These are phyloP conservation scores for Ophioninae sp. DNA, from an alignment of 2,888 invertebrate genomes.

Conservation along the genomic window DNA sequence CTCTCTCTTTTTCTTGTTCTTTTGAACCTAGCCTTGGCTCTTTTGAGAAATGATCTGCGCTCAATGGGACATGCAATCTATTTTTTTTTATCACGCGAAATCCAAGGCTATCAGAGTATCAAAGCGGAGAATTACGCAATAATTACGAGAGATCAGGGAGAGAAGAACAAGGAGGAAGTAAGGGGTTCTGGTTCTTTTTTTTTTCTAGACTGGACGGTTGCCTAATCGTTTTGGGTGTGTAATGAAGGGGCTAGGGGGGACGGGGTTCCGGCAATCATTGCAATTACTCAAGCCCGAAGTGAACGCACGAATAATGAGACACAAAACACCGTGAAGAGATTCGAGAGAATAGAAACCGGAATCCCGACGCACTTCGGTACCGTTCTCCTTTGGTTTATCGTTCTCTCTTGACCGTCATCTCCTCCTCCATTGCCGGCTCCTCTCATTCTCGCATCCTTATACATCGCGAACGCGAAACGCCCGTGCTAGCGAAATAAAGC, in stretches of 20 bases:
- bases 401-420: slow-evolving; percentile 18
- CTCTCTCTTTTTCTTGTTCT: slow-evolving; percentile 1
- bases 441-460: slow-evolving; percentile 20
- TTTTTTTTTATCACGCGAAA: background rate
- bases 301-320: slow-evolving; percentile 32
- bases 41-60: slow-evolving; percentile 4
- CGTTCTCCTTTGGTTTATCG: slow-evolving; percentile 33
- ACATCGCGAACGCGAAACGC: slow-evolving; percentile 26
- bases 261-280: slow-evolving; percentile 37
- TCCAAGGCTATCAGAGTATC: background rate
- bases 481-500: slow-evolving; percentile 19
- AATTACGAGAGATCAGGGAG: slow-evolving; percentile 12
- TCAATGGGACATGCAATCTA: slow-evolving; percentile 13
- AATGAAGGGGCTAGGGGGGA: slow-evolving; percentile 8
- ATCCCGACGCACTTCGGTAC: slow-evolving; percentile 52
- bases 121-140: slow-evolving; percentile 20
- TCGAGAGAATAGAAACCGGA: slow-evolving; percentile 54
- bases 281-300: slow-evolving; percentile 46
- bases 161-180: slow-evolving; percentile 5
- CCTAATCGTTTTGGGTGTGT: slow-evolving; percentile 23
- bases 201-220: slow-evolving; percentile 17
- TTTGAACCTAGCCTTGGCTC: slow-evolving; percentile 7
- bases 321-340: slow-evolving; percentile 30
- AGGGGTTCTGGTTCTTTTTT: background rate
- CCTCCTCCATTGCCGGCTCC: slow-evolving; percentile 31